These are phyloP conservation scores for Pachyrhynchus sulphureomaculatus DNA, from an alignment of 1,140 invertebrate species.

Conservation along the genomic window DNA sequence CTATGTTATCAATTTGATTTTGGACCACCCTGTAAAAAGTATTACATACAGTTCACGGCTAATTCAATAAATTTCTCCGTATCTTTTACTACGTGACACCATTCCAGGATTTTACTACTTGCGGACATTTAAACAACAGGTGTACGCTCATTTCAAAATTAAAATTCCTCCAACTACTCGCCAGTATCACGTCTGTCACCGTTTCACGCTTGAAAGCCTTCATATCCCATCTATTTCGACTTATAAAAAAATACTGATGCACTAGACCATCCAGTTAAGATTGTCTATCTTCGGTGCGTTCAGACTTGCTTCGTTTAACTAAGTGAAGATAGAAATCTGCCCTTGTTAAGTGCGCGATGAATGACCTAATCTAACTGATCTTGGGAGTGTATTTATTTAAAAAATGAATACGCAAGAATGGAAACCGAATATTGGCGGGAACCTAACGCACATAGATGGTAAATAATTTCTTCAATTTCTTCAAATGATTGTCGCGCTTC, in stretches of 20 bases:
- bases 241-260: too few relatives aligned
- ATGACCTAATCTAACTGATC: neutral
- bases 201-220: neutral
- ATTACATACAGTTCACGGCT: constrained; percentile 13
- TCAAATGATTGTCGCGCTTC: constrained; percentile 10
- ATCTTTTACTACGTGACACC: constrained; percentile 17
- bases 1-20: too few relatives aligned
- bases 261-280: too few relatives aligned
- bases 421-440: constrained; percentile 21
- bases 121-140: constrained; percentile 9
- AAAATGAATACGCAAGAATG: neutral
- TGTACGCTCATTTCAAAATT: neutral
- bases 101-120: constrained; percentile 17
- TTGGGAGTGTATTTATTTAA: neutral
- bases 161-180: neutral
- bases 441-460: constrained; percentile 1
- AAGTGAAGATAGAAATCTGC: neutral
- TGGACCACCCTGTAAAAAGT: neutral
- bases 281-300: too few relatives aligned
- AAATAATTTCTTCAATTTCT: constrained; percentile 26
- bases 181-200: neutral
- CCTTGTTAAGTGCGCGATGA: neutral
- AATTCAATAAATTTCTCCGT: constrained; percentile 8
- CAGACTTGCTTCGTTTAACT: neutral
- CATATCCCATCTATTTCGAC: too few relatives aligned